These are phyloP conservation scores for Athalia cordata DNA, from an alignment of 2,888 invertebrate genomes.

Conservation along the genomic window DNA sequence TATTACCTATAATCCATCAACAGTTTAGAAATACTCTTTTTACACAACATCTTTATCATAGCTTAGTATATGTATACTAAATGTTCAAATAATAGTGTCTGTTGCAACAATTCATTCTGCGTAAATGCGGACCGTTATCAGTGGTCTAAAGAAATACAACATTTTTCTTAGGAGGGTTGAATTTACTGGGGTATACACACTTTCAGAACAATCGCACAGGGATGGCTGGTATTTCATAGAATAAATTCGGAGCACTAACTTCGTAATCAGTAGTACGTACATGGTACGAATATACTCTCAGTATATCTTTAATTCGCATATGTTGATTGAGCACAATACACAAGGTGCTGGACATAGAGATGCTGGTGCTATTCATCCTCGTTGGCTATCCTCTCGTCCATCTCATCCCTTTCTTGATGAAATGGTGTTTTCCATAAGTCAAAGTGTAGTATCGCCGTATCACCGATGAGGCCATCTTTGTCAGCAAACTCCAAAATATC, in stretches of 20 bases:
- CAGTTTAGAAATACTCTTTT: constrained; percentile 43
- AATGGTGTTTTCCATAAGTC: constrained; percentile 60
- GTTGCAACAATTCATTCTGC: constrained; percentile 8
- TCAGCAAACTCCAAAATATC: constrained; percentile 88
- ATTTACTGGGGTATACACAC: constrained; percentile 14
- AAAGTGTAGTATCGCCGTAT: constrained; percentile 61
- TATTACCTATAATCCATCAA: constrained; percentile 39
- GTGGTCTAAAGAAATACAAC: not conserved
- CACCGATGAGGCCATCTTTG: constrained; percentile 82
- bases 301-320: not conserved
- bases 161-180: not conserved
- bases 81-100: constrained; percentile 29
- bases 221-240: not conserved
- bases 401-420: constrained; percentile 57
- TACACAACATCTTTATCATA: constrained; percentile 29
- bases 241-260: not conserved
- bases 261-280: not conserved
- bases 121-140: not conserved
- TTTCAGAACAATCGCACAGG: constrained; percentile 12
- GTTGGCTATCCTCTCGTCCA: constrained; percentile 66
- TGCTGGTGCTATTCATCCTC: constrained; percentile 63
- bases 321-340: not conserved
- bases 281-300: constrained; percentile 20
- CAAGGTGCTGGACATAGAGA: not conserved
- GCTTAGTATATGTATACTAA: constrained; percentile 24